Base-by-base conservation (phyloP, 2,113 vertebrate genomes). In the Piaya cayana region DNA sequence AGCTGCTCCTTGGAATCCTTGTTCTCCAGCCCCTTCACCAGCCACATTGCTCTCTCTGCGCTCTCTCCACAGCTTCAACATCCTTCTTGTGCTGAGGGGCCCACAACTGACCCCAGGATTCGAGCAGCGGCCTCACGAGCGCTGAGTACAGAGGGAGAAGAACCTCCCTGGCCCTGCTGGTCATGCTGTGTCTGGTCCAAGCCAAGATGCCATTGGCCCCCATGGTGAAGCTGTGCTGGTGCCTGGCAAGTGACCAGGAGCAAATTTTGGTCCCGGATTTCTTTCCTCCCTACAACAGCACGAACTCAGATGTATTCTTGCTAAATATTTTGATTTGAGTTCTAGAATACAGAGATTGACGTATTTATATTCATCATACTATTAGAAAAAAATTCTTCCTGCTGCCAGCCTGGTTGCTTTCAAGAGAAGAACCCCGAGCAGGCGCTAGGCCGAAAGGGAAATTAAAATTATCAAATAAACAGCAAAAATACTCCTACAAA, bases 401-500 rank as follows among this genome's bases (percentile, higher is more conserved):
- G 49, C 59, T 72, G 64, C 71, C 68, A 89, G 81, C 50, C 55
- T 4, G 0, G 30, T 15, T 81, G 42, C 43, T 83, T 93, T 64
- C 49, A n/a, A 64, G 80, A 45, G 65, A 65, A 78, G 17, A 64
- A 92, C 15, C 25, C 65, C 76, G 36, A 74, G 60, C 45, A 81
- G 82, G 55, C 74, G 81, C 50, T 60, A 50, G 69, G 64, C 55
- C 2, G 5, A 90, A 93, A 92, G 78, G 15, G 23, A 65, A 82
- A 95, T 64, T 83, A 80, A 65, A 92, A 90, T 64, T 83, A 69
- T 56, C 64, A 93, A 92, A 91, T 43, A 91, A 91, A 60, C 32
- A 77, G 85, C 12, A 71, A 83, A 90, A 93, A 74, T 79, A 39
- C 79, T 68, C 67, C 69, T 53, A 87, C 86, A 93, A 94, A 95